Evolutionary conservation across 2,797 vertebrate genomes (phyloP), one percentile per base, ranked within the genome.

Genomic region (Falco berigora): DNA sequence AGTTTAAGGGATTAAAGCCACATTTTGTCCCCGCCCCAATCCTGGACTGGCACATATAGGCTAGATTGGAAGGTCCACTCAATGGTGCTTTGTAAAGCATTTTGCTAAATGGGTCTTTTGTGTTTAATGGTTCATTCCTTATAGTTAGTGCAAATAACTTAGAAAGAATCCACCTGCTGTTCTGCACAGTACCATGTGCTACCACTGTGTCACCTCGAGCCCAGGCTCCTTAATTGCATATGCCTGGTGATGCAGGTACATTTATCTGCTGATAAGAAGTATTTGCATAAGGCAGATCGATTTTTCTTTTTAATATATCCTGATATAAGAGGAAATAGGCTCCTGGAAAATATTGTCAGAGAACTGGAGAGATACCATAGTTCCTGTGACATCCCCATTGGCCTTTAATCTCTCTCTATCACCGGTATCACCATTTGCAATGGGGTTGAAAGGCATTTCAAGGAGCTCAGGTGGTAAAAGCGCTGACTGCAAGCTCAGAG

Each of bases 201-300:
- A 28, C 47, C 6, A 4, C 74, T 56, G 87, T 58, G 58, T 66
- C 93, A 95, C 84, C 75, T 76, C 10, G 0, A 77, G 50, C 38
- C 30, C 49, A 79, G 61, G 50, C 59, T 73, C 68, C 17, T 46
- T 91, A 91, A 91, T 93, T 78, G 1, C n/a, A 5, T 58, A 64
- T 36, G 36, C 64, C 90, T 93, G 68, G 78, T 66, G 69, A 75
- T 68, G 75, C 93, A 93, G 78, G 75, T 52, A 28, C 93, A 30
- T 91, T 95, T 97, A 95, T 91, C 94, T 95, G 55, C 76, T 90
- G 94, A 96, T 97, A 97, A 88, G 83, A 85, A 77, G 53, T 94
- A 81, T 93, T 89, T 96, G 87, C 81, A 55, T 44, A 81, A 81
- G 62, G 40, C 75, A 91, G 86, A 78, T 36, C 1, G 1, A 47